Base-by-base conservation (phyloP, 1,140 invertebrate species). In the Bombyx mandarina region DNA sequence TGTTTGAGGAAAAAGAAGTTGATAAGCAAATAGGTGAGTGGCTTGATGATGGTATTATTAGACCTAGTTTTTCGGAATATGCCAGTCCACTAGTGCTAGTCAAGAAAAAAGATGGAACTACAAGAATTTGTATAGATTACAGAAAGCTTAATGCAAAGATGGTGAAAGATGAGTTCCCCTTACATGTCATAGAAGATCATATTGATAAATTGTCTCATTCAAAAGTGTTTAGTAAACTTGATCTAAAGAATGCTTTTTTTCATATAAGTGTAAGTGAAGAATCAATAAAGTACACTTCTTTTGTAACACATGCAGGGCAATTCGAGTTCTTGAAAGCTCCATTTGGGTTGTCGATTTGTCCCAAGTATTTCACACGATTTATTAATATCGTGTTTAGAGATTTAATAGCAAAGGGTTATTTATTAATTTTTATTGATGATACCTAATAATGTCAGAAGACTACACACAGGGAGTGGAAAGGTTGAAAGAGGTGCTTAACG, bases 201-300 rank as follows among this genome's bases (percentile, higher is more conserved):
- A 46, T 91, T 6, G 77, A 88, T 62, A 56, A 65, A 35, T 58
- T 71, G 7, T 42, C 22, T 2, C 47, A 48, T n/a, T 58, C 49
- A 47, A 63, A 56, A 54, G 63, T 60, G 54, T 68, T 60, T 61
- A 56, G 45, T 26, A 56, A 43, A 3, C 22, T 90, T 1, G 86
- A 89, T 63, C 45, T 88, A 3, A 61, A 61, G 6, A 72, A 65
- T 52, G 88, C 87, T 0, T 90, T 85, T 63, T 86, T 77, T 66
- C 88, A 91, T 60, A 70, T 90, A 7, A 66, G 69, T n/a, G 62
- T 90, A 0, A 62, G 75, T n/a, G 60, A 68, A 51, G 62, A 75
- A 8, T 75, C 81, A 45, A 77, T 63, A 26, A 56, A 79, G 7
- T 88, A 86, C 56, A 89, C 88, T 7, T 77, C 78, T 6, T 88